Conservation (phyloP, 2,113 vertebrate species). For the Anolis carolinensis region DNA sequence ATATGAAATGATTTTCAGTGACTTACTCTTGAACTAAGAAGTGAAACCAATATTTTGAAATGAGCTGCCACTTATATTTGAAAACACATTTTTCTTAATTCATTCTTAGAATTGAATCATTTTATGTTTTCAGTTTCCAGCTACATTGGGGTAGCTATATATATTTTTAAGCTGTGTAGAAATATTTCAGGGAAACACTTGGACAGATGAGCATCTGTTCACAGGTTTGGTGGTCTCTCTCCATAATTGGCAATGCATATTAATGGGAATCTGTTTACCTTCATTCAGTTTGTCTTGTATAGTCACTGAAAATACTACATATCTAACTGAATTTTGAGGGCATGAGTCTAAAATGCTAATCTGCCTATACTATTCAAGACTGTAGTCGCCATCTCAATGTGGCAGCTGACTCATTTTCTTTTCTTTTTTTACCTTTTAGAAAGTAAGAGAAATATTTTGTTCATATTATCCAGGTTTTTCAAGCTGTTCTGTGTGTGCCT, state of each 20-base stretch:
- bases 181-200: slow-evolving; percentile 68
- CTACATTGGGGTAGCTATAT: slow-evolving; percentile 64
- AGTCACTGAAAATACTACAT: slow-evolving; percentile 62
- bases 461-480: no score
- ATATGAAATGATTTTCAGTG: slow-evolving; percentile 22
- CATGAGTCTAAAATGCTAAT: slow-evolving; percentile 55
- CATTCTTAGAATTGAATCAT: slow-evolving; percentile 66
- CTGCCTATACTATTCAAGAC: slow-evolving; percentile 49
- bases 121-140: slow-evolving; percentile 66
- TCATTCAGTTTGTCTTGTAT: slow-evolving; percentile 52
- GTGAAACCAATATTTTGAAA: slow-evolving; percentile 52
- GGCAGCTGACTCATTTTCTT: slow-evolving; percentile 44
- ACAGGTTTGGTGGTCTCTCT: slow-evolving; percentile 51
- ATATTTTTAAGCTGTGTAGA: slow-evolving; percentile 47
- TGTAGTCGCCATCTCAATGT: slow-evolving; percentile 36
- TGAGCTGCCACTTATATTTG: slow-evolving; percentile 48
- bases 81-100: slow-evolving; percentile 36
- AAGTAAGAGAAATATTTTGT: no score
- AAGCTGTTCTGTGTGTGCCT: slow-evolving; percentile 2
- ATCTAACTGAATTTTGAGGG: slow-evolving; percentile 47
- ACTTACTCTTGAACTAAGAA: slow-evolving; percentile 42
- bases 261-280: slow-evolving; percentile 53
- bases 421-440: slow-evolving; percentile 35
- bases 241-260: slow-evolving; percentile 55
- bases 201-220: slow-evolving; percentile 57